Base-by-base conservation (phyloP, 2,888 invertebrate species). In the Ctenicera cuprea region DNA sequence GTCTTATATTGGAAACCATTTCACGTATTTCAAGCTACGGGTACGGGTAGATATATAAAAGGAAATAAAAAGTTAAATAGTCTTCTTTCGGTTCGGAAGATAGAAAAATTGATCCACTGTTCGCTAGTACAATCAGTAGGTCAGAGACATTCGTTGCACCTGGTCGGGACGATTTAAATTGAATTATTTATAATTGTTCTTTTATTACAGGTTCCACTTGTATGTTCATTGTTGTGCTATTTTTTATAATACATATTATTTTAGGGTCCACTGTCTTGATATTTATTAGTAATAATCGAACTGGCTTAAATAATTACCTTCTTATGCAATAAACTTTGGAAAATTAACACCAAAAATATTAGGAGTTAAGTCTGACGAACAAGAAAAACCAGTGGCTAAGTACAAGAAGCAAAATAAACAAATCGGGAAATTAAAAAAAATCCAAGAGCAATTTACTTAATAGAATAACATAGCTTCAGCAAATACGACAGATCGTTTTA, bases 51-150 rank as follows among this genome's bases (percentile, higher is more conserved):
- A 33, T 9, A 18, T 18, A 45, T 5, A 45, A 45, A 45, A 45
- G 16, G 45, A 45, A 45, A 45, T 14, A 45, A 45, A 45, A 45
- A 45, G 45, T 45, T 45, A 16, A 45, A 45, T 5, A 45, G 45
- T 18, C 18, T 45, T 45, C 45, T 45, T 45, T 45, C 45, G 45
- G 45, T 45, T 45, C 45, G 45, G 18, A 45, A 9, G 18, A 45
- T 45, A 45, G 16, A 45, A 45, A 45, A 45, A 18, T 45, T 18
- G 18, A 45, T 45, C 18, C 18, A 18, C 11, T 45, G 45, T 11
- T 18, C 45, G 16, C 16, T 45, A 5, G 11, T 45, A 18, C 45
- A 45, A 45, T 45, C 14, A 18, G 45, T 18, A 45, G 16, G 16
- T 45, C 45, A 45, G 8, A 9, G 45, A 9, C 16, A 45, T 45